Evolutionary conservation across 2,888 invertebrate species (phyloP).

Genomic region (Lepetodrilus schrolli): DNA sequence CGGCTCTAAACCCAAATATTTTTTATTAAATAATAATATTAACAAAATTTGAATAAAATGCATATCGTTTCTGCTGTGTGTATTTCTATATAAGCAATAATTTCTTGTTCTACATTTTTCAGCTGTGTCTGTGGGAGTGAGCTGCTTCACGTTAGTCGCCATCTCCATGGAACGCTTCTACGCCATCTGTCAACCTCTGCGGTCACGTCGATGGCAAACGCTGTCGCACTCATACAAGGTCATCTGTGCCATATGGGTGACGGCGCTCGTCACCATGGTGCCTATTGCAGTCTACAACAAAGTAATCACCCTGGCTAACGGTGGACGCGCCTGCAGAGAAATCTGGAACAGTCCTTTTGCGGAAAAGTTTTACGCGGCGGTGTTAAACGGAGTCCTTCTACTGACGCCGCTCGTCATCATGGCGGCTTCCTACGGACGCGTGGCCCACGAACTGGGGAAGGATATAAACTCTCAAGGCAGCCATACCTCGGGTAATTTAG

Average conservation of each 20-base stretch:
- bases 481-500: too few relatives aligned
- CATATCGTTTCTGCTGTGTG: too few relatives aligned
- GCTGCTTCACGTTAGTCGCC: constrained; percentile 85
- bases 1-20: too few relatives aligned
- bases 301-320: constrained; percentile 47
- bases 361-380: constrained; percentile 80
- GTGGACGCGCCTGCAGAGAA: constrained; percentile 64
- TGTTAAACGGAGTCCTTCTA: constrained; percentile 83
- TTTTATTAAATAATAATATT: too few relatives aligned
- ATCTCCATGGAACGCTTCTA: constrained; percentile 87
- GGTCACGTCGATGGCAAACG: constrained; percentile 85
- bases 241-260: constrained; percentile 75
- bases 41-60: too few relatives aligned
- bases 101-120: constrained; percentile 45
- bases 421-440: constrained; percentile 81
- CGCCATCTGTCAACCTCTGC: constrained; percentile 85
- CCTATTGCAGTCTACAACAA: constrained; percentile 79
- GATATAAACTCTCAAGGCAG: background rate
- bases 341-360: constrained; percentile 67
- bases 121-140: constrained; percentile 85
- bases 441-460: constrained; percentile 69
- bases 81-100: too few relatives aligned
- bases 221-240: constrained; percentile 81
- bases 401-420: constrained; percentile 85
- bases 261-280: constrained; percentile 81